Evolutionary conservation across 2,113 vertebrate genomes (phyloP).

Genomic region (Dicrurus megarhynchus): DNA sequence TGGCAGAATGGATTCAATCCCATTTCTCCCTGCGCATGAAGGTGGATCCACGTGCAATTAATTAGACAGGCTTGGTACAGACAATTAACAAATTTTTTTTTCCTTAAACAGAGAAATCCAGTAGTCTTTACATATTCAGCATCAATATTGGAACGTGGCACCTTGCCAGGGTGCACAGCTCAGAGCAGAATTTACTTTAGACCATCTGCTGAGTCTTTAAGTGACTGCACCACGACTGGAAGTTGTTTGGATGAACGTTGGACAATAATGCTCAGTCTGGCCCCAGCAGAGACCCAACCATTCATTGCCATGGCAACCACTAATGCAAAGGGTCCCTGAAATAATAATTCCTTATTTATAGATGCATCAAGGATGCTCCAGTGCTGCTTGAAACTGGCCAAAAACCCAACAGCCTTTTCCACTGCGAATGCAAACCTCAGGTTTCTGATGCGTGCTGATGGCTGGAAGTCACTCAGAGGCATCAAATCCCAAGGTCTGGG

Average conservation of each 20-base stretch:
- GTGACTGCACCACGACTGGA: background rate
- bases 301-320: conserved; percentile 64
- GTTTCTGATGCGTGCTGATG: background rate
- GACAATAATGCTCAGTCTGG: conserved; percentile 45
- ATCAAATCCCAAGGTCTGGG: background rate
- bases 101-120: background rate
- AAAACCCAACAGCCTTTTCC: background rate
- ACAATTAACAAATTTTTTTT: conserved; percentile 10
- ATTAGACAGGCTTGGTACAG: conserved; percentile 28
- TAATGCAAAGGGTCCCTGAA: conserved; percentile 73
- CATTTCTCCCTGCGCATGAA: background rate
- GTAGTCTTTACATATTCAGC: background rate
- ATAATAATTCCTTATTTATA: conserved; percentile 72
- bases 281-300: conserved; percentile 51
- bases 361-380: background rate
- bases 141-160: background rate
- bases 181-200: background rate
- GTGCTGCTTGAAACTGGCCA: background rate
- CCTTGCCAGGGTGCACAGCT: background rate
- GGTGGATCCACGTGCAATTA: conserved; percentile 38
- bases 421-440: background rate
- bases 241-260: background rate
- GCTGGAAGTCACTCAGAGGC: background rate
- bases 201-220: conserved; percentile 52
- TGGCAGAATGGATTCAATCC: conserved; percentile 19